Evolutionary conservation across 2,888 invertebrate species (phyloP), one percentile per base, ranked within the genome.

Genomic region (Drosophila paramelanica): DNA sequence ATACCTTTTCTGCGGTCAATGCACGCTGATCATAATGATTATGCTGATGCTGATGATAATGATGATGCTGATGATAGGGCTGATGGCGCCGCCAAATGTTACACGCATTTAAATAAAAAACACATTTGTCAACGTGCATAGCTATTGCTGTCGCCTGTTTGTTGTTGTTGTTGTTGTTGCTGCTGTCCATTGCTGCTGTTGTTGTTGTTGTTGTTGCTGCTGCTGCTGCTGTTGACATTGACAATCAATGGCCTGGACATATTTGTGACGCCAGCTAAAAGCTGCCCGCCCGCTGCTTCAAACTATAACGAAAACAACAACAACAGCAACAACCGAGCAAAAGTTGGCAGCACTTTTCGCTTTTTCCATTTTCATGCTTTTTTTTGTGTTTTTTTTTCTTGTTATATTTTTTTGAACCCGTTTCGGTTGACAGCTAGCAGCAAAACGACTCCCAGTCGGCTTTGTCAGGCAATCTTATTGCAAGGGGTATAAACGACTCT

Each of bases 51-150:
- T 39, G 55, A 77, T 51, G 20, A 38, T 58, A 47, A 47, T 59
- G 38, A 36, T 49, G 23, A 46, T 56, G 45, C 25, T 42, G 59
- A 80, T 52, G 33, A 23, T 51, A 20, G 45, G 14, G 49, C 42
- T 61, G 62, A 50, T 60, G 67, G 56, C 65, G 64, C 59, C 51
- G 64, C 80, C 84, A 64, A 82, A 88, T 80, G 87, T 70, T 69
- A 62, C 69, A 83, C 64, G 60, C 69, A 88, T 89, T 81, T 86
- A 76, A 81, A 81, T 88, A 83, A 83, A 83, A 88, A 86, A 65
- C 67, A 76, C 77, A 86, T 81, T 86, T 81, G 87, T 81, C 89
- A 88, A 65, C 71, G 61, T 71, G 60, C 45, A n/a, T 36, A 23
- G 64, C 25, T 38, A 46, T 57, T 57, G 57, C 41, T 41, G 47